Percentiles rank a stretch among this genome's conserved stretches.
phyloP scores from a whole-genome alignment of 2,888 invertebrate genomes.

The Mesochorus sp. region DNA sequence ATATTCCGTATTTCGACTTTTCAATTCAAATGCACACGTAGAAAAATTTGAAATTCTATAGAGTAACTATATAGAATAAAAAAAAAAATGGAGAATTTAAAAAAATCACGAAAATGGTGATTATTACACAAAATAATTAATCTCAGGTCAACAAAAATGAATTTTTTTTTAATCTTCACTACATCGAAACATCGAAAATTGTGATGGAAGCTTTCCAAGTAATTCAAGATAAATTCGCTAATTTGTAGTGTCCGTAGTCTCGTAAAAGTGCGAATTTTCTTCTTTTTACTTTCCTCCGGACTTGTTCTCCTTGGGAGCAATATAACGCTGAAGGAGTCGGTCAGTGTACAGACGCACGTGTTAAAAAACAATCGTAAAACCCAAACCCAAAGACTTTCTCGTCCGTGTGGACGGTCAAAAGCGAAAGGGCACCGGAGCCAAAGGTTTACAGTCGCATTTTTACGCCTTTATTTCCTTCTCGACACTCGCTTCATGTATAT shows the following conservation, averaged over 20 bases:
- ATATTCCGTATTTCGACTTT: too few relatives aligned
- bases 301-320: neutral
- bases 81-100: neutral
- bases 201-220: constrained; percentile 24
- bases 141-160: too few relatives aligned
- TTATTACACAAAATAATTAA: neutral
- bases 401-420: neutral
- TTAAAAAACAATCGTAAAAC: constrained; percentile 39
- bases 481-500: neutral
- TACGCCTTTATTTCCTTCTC: neutral
- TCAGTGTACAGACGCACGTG: constrained; percentile 11
- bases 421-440: neutral
- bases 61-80: too few relatives aligned
- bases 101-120: neutral
- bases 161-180: too few relatives aligned
- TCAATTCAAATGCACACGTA: too few relatives aligned
- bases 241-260: constrained; percentile 42
- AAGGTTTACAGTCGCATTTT: neutral
- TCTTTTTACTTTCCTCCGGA: constrained; percentile 1
- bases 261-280: constrained; percentile 23
- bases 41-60: too few relatives aligned
- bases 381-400: constrained; percentile 4
- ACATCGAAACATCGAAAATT: constrained; percentile 11
- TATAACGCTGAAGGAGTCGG: constrained; percentile 25
- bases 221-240: constrained; percentile 31